These are phyloP conservation scores for Heteromyza rotundicornis DNA, from an alignment of 2,888 invertebrate genomes.

Conservation along the genomic window DNA sequence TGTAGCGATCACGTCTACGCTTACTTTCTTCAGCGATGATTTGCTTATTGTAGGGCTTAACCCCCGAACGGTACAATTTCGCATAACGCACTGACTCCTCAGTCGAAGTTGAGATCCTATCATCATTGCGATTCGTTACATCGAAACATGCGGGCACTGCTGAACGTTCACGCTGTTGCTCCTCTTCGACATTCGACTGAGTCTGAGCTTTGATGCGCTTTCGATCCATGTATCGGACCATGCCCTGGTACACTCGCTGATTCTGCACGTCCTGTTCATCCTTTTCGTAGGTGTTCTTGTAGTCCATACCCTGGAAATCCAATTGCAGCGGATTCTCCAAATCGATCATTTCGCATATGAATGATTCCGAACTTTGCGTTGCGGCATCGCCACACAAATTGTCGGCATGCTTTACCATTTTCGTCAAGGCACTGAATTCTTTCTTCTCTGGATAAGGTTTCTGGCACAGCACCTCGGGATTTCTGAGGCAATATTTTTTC, in stretches of 20 bases:
- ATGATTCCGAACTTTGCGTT: constrained; percentile 45
- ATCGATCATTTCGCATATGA: constrained; percentile 56
- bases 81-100: constrained; percentile 33
- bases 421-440: constrained; percentile 41
- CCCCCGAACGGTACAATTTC: constrained; percentile 44
- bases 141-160: constrained; percentile 40
- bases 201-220: constrained; percentile 41
- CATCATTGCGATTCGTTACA: constrained; percentile 34
- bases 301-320: constrained; percentile 60
- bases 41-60: constrained; percentile 45
- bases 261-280: constrained; percentile 58
- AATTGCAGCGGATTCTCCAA: constrained; percentile 55
- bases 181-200: constrained; percentile 37
- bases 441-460: constrained; percentile 37
- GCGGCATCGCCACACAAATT: constrained; percentile 47
- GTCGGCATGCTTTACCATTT: constrained; percentile 53
- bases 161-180: constrained; percentile 45
- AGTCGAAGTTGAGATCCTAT: not conserved
- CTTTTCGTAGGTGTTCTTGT: constrained; percentile 50
- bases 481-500: constrained; percentile 49
- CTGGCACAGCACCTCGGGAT: constrained; percentile 46
- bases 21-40: constrained; percentile 40
- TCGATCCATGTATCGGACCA: constrained; percentile 51
- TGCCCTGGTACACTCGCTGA: constrained; percentile 48
- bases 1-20: constrained; percentile 47